Conservation (phyloP, 2,113 vertebrate species). For the Montifringilla adamsi region DNA sequence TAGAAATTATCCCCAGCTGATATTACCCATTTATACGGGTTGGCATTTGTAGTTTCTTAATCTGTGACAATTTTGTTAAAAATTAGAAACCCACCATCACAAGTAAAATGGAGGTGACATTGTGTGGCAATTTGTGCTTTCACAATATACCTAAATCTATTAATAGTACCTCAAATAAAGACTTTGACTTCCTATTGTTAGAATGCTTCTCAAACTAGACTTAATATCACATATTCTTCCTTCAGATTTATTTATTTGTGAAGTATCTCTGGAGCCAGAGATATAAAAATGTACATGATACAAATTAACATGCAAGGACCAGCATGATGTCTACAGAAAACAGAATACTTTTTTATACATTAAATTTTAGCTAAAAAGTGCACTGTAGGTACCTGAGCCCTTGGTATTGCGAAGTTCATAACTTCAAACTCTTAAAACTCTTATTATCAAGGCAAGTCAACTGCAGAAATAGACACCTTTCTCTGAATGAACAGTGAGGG, state of each 20-base stretch:
- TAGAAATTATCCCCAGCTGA: not conserved
- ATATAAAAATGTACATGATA: not conserved
- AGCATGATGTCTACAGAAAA: not conserved
- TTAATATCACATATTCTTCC: not conserved
- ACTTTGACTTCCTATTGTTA: not conserved
- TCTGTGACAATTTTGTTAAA: not conserved
- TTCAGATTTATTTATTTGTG: not conserved
- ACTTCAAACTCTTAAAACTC: not conserved
- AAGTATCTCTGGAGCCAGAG: not conserved
- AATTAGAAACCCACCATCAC: not conserved
- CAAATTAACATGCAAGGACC: not conserved
- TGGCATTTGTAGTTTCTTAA: not conserved
- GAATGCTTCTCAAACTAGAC: not conserved
- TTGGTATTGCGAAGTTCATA: not conserved
- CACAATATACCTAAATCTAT: not conserved
- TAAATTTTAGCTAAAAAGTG: not conserved
- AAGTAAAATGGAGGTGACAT: not conserved
- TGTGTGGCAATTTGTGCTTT: not conserved
- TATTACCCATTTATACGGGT: not conserved
- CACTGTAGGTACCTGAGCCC: not conserved
- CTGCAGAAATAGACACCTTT: not conserved
- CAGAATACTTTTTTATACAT: not conserved
- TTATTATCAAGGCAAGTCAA: not conserved
- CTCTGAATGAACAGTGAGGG: not conserved
- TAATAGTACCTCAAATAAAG: not conserved